A percentile compares a stretch with the other conserved stretches of the same genome.
These are phyloP conservation scores for Phortica okadai DNA, from an alignment of 2,888 invertebrate genomes.

Conservation along the genomic window DNA sequence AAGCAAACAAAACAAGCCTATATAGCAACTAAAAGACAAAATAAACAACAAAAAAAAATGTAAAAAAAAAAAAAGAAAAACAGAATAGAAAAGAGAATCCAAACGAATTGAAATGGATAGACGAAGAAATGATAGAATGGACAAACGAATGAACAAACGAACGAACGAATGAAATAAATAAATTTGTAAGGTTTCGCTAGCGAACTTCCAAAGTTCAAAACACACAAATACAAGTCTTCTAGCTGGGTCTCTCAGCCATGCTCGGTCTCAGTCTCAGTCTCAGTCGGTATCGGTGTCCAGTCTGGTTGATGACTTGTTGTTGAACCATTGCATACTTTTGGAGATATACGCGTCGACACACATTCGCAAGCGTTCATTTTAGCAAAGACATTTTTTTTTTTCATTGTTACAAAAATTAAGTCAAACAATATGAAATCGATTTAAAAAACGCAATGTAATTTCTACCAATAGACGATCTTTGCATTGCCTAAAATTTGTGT, in stretches of 20 bases:
- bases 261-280: constrained; percentile 8
- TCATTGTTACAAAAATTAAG: too few species aligned
- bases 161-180: constrained; percentile 36
- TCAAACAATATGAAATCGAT: too few species aligned
- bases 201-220: constrained; percentile 66
- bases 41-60: not conserved
- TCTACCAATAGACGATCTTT: too few species aligned
- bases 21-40: not conserved
- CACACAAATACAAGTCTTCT: constrained; percentile 60
- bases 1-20: not conserved
- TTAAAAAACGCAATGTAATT: too few species aligned
- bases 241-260: not conserved
- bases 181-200: constrained; percentile 70
- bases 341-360: constrained; percentile 21
- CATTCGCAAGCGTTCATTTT: not conserved
- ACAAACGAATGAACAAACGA: constrained; percentile 27
- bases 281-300: not conserved
- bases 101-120: too few species aligned
- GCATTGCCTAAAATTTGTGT: too few species aligned
- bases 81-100: not conserved
- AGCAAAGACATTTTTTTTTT: too few species aligned
- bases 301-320: constrained; percentile 23
- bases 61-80: constrained; percentile 11
- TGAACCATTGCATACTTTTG: constrained; percentile 30
- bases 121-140: constrained; percentile 22